These are phyloP conservation scores for Amblyjoppa proteus DNA, from an alignment of 2,888 invertebrate genomes.

Conservation along the genomic window DNA sequence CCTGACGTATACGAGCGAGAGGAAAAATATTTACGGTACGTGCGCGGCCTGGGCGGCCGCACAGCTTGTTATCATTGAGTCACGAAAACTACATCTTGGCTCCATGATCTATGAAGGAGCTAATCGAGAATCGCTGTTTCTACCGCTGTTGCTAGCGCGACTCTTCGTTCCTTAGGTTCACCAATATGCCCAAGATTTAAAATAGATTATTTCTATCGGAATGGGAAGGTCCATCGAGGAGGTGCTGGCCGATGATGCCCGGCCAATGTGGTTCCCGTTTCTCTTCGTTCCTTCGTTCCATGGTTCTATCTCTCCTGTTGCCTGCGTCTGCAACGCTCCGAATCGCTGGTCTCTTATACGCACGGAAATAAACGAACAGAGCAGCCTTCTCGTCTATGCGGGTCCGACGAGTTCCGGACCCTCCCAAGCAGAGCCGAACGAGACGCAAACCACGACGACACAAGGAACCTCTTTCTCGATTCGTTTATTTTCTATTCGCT, in stretches of 20 bases:
- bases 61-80: conserved; percentile 49
- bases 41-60: conserved; percentile 8
- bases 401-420: conserved; percentile 16
- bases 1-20: conserved; percentile 13
- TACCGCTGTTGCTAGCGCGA: background rate
- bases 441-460: background rate
- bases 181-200: background rate
- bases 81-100: conserved; percentile 29
- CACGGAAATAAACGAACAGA: conserved; percentile 29
- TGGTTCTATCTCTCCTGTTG: background rate
- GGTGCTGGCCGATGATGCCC: background rate
- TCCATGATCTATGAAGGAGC: conserved; percentile 4
- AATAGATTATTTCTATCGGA: conserved; percentile 21
- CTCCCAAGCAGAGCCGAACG: conserved; percentile 26
- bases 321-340: conserved; percentile 26
- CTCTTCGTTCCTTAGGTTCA: background rate
- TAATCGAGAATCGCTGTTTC: background rate
- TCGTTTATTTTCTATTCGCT: conserved; percentile 36
- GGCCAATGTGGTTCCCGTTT: conserved; percentile 15
- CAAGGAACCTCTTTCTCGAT: conserved; percentile 17
- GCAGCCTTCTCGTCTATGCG: background rate
- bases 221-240: conserved; percentile 15
- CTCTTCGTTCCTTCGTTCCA: background rate
- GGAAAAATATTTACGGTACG: conserved; percentile 53
- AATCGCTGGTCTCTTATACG: conserved; percentile 10